A percentile compares a stretch with the other conserved stretches of the same genome.
phyloP scores from a whole-genome alignment of 2,797 vertebrate species.

The Lepilemur ruficaudatus region DNA sequence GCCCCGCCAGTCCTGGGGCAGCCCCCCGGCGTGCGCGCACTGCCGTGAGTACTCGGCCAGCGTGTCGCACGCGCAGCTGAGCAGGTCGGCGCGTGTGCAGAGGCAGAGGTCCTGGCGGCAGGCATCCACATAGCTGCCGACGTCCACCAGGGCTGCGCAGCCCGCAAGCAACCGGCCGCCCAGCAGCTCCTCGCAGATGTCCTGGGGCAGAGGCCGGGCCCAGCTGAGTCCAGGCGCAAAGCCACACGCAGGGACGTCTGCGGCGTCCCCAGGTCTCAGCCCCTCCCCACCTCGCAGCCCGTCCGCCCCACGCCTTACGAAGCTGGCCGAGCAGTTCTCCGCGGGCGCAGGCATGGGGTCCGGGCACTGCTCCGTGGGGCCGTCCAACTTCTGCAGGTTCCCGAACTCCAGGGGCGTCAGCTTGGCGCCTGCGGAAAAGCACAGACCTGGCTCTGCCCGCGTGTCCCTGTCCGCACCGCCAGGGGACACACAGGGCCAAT shows the following conservation, averaged over 20 bases:
- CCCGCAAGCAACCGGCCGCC: conserved; percentile 81
- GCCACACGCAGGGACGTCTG: neutral
- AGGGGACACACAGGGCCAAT: fast-evolving
- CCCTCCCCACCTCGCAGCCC: fast-evolving
- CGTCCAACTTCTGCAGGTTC: conserved; percentile 90
- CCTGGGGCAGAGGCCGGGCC: neutral
- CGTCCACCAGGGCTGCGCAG: conserved; percentile 85
- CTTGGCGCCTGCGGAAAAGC: conserved; percentile 79
- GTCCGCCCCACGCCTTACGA: conserved; percentile 72
- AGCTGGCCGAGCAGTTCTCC: conserved; percentile 79
- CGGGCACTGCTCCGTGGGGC: conserved; percentile 90
- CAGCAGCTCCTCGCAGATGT: conserved; percentile 87
- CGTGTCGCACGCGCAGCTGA: conserved; percentile 88
- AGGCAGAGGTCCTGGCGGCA: conserved; percentile 89
- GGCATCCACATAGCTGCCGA: conserved; percentile 86
- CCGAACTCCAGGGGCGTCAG: conserved; percentile 86
- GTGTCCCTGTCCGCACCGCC: fast-evolving
- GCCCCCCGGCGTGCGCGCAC: conserved; percentile 91
- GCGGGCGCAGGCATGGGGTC: conserved; percentile 73
- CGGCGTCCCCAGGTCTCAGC: fast-evolving
- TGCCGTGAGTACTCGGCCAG: conserved; percentile 92
- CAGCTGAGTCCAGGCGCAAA: neutral
- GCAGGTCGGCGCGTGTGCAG: conserved; percentile 61
- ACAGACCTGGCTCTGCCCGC: neutral
- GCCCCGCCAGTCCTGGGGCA: conserved; percentile 89